Percentiles rank a stretch among this genome's conserved stretches.
Evolutionary conservation across 2,888 invertebrate species (phyloP).

Genomic region (Cosmorhoe ocellata): DNA sequence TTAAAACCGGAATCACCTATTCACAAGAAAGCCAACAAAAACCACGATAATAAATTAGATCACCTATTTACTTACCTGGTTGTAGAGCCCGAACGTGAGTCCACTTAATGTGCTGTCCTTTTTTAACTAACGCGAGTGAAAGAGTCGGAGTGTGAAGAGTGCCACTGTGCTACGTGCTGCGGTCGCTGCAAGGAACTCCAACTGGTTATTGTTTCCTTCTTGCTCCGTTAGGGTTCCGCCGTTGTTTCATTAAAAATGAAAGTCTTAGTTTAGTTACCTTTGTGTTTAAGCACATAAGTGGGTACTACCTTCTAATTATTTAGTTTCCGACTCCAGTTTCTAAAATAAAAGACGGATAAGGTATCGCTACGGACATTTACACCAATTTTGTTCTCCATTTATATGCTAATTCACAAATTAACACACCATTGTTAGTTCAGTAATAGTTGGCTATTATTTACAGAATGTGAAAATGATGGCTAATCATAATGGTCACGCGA

Average conservation of each 20-base stretch:
- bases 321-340: too few relatives aligned
- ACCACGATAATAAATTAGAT: conserved; percentile 8
- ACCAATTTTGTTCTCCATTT: conserved; percentile 18
- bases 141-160: background rate
- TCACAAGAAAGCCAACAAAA: conserved; percentile 1
- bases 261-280: too few relatives aligned
- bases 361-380: conserved; percentile 9
- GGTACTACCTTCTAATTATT: too few relatives aligned
- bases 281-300: too few relatives aligned
- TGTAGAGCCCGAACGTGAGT: conserved; percentile 2
- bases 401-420: conserved; percentile 23
- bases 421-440: conserved; percentile 17
- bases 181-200: too few relatives aligned
- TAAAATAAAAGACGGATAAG: background rate
- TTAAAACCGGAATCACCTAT: too few relatives aligned
- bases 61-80: conserved; percentile 1
- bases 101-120: conserved; percentile 1
- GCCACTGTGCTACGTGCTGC: conserved; percentile 2
- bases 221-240: conserved; percentile 1
- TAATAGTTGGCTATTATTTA: conserved; percentile 18
- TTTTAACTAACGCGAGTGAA: background rate
- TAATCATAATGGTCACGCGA: conserved; percentile 16
- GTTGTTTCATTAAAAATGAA: too few relatives aligned
- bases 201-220: too few relatives aligned
- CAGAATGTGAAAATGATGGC: conserved; percentile 18